Conservation (phyloP, 2,113 vertebrate genomes). For the Cheirogaleus medius region DNA sequence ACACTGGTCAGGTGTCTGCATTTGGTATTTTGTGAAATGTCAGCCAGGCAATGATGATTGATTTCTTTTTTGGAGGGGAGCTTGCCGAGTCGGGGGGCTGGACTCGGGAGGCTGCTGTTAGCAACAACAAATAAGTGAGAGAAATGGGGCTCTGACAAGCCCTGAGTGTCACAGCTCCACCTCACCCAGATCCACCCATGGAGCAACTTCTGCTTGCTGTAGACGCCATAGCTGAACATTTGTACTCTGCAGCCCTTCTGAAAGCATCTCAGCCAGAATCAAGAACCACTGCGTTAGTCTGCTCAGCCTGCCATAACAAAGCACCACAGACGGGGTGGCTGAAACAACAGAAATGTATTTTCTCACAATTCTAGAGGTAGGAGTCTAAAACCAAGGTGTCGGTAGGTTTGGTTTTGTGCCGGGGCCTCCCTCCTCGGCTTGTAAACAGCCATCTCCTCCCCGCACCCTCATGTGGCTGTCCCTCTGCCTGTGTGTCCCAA, state of each 20-base stretch:
- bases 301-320: not conserved
- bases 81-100: not conserved
- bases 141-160: not conserved
- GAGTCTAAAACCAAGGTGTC: not conserved
- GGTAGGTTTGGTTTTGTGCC: not conserved
- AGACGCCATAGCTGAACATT: not conserved
- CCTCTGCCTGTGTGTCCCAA: not conserved
- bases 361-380: not conserved
- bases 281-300: not conserved
- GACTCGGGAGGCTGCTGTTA: not conserved
- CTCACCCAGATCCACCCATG: rapidly evolving
- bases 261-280: not conserved
- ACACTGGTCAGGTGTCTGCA: not conserved
- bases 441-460: not conserved
- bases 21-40: not conserved
- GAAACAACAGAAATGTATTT: not conserved
- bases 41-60: not conserved
- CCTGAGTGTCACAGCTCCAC: not conserved
- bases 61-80: not conserved
- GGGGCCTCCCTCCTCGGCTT: not conserved
- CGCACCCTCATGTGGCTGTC: not conserved
- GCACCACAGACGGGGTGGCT: not conserved
- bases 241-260: not conserved
- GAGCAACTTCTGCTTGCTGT: not conserved
- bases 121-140: not conserved